phyloP scores from a whole-genome alignment of 2,888 invertebrate genomes.

The Boloria selene region DNA sequence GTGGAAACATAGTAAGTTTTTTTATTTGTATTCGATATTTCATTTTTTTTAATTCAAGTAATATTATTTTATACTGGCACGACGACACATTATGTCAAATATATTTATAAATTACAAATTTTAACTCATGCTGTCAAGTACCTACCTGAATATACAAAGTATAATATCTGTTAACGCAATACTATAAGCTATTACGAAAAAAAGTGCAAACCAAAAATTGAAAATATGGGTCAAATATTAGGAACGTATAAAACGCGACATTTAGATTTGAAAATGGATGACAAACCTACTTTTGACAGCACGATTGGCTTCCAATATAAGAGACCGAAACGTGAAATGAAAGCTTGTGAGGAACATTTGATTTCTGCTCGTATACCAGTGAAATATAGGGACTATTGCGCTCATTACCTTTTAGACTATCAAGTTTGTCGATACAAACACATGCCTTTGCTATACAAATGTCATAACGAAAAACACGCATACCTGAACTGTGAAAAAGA shows the following conservation, averaged over 20 bases:
- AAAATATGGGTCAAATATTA: slow-evolving; percentile 58
- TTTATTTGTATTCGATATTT: not conserved
- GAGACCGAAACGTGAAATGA: slow-evolving; percentile 87
- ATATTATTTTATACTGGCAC: slow-evolving; percentile 1
- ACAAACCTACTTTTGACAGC: slow-evolving; percentile 85
- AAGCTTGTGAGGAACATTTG: slow-evolving; percentile 87
- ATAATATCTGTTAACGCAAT: too few species aligned
- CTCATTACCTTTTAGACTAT: slow-evolving; percentile 86
- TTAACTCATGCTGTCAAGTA: slow-evolving; percentile 6
- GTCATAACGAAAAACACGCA: slow-evolving; percentile 87
- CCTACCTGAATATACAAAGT: not conserved
- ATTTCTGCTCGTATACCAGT: slow-evolving; percentile 87
- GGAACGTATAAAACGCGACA: slow-evolving; percentile 52
- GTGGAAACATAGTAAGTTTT: slow-evolving; percentile 76
- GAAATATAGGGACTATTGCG: slow-evolving; percentile 90
- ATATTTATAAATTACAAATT: not conserved
- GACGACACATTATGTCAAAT: not conserved
- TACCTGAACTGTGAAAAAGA: slow-evolving; percentile 89
- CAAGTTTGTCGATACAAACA: slow-evolving; percentile 86
- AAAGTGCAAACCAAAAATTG: not conserved
- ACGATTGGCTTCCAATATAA: slow-evolving; percentile 85
- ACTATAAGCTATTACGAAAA: too few species aligned
- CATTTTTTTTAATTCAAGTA: not conserved
- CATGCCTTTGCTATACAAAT: slow-evolving; percentile 85
- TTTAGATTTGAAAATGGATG: slow-evolving; percentile 57